Percentiles rank a stretch among this genome's conserved stretches.
These are phyloP conservation scores for Eptatretus burgeri DNA, from an alignment of 2,113 vertebrate species.

Conservation along the genomic window DNA sequence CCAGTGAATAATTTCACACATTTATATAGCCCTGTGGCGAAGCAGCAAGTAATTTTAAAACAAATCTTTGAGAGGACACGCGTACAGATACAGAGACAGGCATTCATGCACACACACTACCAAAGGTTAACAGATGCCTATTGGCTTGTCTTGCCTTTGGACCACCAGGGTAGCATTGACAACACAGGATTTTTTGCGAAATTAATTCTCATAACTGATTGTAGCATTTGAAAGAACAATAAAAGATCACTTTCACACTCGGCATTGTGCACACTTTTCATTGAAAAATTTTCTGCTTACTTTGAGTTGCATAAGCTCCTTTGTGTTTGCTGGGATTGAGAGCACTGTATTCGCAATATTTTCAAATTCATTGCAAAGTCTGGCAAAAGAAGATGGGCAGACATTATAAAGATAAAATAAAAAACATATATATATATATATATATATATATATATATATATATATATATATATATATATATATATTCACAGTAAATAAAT, in stretches of 20 bases:
- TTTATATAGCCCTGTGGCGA: too few relatives aligned
- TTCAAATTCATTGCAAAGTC: slow-evolving; percentile 41
- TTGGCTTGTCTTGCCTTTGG: background rate
- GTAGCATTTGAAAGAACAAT: background rate
- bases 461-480: background rate
- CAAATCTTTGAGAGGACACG: too few relatives aligned
- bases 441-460: background rate
- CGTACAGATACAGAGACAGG: too few relatives aligned
- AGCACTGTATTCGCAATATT: slow-evolving; percentile 39
- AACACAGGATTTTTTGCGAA: background rate
- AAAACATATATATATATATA: background rate
- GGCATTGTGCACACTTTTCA: too few relatives aligned
- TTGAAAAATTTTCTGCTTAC: slow-evolving; percentile 13
- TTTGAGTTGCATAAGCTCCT: slow-evolving; percentile 44
- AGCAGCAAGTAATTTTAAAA: too few relatives aligned
- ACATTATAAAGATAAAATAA: background rate
- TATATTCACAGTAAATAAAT: too few relatives aligned
- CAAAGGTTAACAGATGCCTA: background rate
- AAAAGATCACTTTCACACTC: background rate
- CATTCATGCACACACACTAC: background rate
- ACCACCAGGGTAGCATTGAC: background rate
- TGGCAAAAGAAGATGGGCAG: slow-evolving; percentile 14
- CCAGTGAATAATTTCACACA: too few relatives aligned
- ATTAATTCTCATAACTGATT: background rate
- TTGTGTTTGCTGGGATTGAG: slow-evolving; percentile 31